Evolutionary conservation across 2,888 invertebrate genomes (phyloP), one percentile per base, ranked within the genome.

Genomic region (Heliconius hortense): DNA sequence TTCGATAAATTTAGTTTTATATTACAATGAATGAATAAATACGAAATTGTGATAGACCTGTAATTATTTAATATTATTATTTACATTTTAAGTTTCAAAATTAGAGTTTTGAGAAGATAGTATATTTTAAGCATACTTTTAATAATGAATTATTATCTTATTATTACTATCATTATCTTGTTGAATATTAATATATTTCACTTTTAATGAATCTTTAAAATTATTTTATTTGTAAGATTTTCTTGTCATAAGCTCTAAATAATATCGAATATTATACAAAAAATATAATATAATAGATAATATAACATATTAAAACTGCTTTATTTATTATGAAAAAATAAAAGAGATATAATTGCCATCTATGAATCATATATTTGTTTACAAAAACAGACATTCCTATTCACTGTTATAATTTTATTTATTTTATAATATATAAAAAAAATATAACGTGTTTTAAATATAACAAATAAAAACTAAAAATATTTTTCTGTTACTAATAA

Each of bases 1-100:
- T 60, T 26, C 15, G 24, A 26, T 28, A 60, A 15, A 15, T 15
- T 28, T 26, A 60, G 26, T 60, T 60, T 60, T 26, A 59, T 24
- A 24, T 24, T 15, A 60, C 26, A 60, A 24, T 28, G 15, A 24
- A 60, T 60, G 60, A 26, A 3, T 60, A 26, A 15, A 60, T 5
- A 15, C 3, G 3, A 64, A 35, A 64, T 64, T 64, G 64, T 64
- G 64, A 64, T 64, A 64, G 13, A 64, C n/a, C 39, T 64, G 64
- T 64, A 31, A 64, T 64, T 64, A 24, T 39, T 64, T 35, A n/a
- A 64, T n/a, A 21, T 21, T 64, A 64, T 64, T 39, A 39, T 64
- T 64, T 64, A 64, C n/a, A 28, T 18, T 63, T 63, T 21, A 63
- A 31, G 56, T 56, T 26, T 60, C 10, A 60, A 60, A 26, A 60